Evolutionary conservation across 1,140 invertebrate genomes (phyloP).

Genomic region (Aphelenchoides besseyi): DNA sequence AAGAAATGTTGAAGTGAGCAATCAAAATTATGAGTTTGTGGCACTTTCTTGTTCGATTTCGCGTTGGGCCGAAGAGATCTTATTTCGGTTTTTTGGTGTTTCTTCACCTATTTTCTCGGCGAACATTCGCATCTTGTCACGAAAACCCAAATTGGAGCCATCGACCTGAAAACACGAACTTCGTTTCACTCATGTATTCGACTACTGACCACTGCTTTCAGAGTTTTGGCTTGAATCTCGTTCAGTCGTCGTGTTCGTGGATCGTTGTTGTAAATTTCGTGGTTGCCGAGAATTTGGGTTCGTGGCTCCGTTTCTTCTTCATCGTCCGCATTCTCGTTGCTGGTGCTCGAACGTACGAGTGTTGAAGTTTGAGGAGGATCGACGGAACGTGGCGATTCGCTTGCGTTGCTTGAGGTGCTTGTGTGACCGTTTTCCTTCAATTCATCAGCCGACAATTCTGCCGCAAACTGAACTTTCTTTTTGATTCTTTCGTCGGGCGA

Average conservation of each 20-base stretch:
- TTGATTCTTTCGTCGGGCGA: slow-evolving; percentile 27
- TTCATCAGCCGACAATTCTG: slow-evolving; percentile 1
- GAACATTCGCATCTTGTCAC: slow-evolving; percentile 66
- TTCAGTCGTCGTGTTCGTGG: slow-evolving; percentile 63
- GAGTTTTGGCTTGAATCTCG: slow-evolving; percentile 57
- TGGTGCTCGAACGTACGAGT: neutral
- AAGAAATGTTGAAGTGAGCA: slow-evolving; percentile 15
- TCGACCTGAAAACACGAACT: slow-evolving; percentile 37
- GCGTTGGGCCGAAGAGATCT: slow-evolving; percentile 60
- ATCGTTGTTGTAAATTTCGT: slow-evolving; percentile 66
- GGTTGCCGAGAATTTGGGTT: slow-evolving; percentile 62
- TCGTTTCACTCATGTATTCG: slow-evolving; percentile 9
- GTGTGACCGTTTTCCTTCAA: slow-evolving; percentile 21
- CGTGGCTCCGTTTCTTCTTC: slow-evolving; percentile 38
- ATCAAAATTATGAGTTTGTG: slow-evolving; percentile 9
- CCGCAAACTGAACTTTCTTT: slow-evolving; percentile 37
- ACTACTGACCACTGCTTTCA: slow-evolving; percentile 45
- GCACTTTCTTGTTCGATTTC: slow-evolving; percentile 37
- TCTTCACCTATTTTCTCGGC: slow-evolving; percentile 64
- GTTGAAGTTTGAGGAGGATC: neutral
- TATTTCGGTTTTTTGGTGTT: slow-evolving; percentile 60
- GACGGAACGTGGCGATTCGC: slow-evolving; percentile 25
- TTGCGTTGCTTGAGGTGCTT: slow-evolving; percentile 20
- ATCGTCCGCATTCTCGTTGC: slow-evolving; percentile 2
- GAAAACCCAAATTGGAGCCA: slow-evolving; percentile 55